These are phyloP conservation scores for Menura novaehollandiae DNA, from an alignment of 2,113 vertebrate species.

Conservation along the genomic window DNA sequence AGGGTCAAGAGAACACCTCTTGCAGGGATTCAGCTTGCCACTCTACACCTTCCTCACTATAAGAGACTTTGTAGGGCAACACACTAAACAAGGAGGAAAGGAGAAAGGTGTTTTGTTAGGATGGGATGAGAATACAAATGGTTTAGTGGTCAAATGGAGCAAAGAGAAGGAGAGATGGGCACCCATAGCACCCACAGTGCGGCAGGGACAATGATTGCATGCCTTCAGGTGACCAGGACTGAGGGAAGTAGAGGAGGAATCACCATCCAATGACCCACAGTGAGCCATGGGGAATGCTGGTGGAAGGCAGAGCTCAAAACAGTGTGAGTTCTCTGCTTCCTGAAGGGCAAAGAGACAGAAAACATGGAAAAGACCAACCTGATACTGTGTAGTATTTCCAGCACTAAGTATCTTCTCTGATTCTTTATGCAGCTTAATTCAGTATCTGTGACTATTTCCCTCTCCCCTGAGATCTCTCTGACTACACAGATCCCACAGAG, in stretches of 20 bases:
- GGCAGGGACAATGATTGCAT: accelerated
- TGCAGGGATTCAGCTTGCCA: not conserved
- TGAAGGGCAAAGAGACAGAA: not conserved
- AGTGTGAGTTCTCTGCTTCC: not conserved
- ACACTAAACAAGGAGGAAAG: not conserved
- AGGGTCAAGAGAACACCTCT: not conserved
- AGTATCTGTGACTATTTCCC: not conserved
- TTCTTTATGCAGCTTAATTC: not conserved
- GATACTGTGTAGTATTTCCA: not conserved
- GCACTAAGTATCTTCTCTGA: not conserved
- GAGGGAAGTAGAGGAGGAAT: not conserved
- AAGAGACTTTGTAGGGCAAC: not conserved
- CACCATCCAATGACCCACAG: not conserved
- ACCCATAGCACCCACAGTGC: not conserved
- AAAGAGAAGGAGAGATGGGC: not conserved
- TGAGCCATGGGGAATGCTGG: not conserved
- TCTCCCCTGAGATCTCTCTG: not conserved
- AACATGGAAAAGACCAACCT: not conserved
- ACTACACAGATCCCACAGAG: not conserved
- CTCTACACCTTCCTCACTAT: not conserved
- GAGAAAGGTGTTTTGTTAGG: not conserved
- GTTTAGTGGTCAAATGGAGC: not conserved
- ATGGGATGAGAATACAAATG: not conserved
- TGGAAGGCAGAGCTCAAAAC: not conserved
- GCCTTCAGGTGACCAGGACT: not conserved